phyloP scores from a whole-genome alignment of 2,797 vertebrate genomes.

The Chaetophractus vellerosus region DNA sequence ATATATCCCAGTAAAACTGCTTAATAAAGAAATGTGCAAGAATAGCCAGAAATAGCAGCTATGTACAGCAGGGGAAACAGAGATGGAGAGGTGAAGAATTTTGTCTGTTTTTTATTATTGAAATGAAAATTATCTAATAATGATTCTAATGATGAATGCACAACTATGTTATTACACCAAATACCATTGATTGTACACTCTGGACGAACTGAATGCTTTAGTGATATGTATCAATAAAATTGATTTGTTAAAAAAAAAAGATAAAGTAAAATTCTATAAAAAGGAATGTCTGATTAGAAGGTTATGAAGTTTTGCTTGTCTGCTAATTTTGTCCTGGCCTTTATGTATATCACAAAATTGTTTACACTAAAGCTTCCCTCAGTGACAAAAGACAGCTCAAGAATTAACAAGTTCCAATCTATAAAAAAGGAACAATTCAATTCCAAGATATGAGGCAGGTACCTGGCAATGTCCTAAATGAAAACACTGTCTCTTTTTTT shows the following conservation, averaged over 20 bases:
- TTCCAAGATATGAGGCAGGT: background rate
- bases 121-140: too few relatives aligned
- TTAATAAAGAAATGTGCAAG: too few relatives aligned
- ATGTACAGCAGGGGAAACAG: too few relatives aligned
- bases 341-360: background rate
- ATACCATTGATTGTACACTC: too few relatives aligned
- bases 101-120: too few relatives aligned
- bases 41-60: too few relatives aligned
- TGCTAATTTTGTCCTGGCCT: background rate
- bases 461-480: slow-evolving; percentile 12
- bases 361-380: background rate
- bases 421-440: background rate
- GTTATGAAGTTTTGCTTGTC: background rate
- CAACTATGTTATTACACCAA: too few relatives aligned
- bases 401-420: slow-evolving; percentile 28
- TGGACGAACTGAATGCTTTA: too few relatives aligned
- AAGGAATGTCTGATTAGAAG: background rate
- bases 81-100: too few relatives aligned
- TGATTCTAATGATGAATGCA: too few relatives aligned
- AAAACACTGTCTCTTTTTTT: background rate
- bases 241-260: background rate
- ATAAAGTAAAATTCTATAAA: background rate
- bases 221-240: background rate
- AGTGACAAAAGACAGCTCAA: slow-evolving; percentile 1
- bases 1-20: too few relatives aligned